Evolutionary conservation across 2,113 vertebrate genomes (phyloP), one percentile per base, ranked within the genome.

Genomic region (Malurus melanocephalus): DNA sequence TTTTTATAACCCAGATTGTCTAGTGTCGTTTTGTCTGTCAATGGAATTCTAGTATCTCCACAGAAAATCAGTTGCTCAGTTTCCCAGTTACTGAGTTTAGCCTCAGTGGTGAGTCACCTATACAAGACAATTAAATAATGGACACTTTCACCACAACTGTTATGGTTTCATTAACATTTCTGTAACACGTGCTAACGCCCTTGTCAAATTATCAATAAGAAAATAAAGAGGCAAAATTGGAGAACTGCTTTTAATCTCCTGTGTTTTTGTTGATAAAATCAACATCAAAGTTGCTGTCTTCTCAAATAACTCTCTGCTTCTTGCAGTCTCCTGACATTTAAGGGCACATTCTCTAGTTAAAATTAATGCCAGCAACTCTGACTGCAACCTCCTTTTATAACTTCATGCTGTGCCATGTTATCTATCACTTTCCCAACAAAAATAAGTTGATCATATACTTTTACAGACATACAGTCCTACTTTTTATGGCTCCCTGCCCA

Each of bases 341-440:
- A 96, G 92, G 93, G 80, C 86, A 93, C 88, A 94, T 93, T 90
- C 86, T 56, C 59, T 27, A 69, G 73, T 94, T 90, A 92, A 94
- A 94, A 93, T 94, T 89, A 85, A 91, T 81, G 89, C 94, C 89
- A 93, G 90, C 80, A 95, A 87, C 8, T n/a, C 91, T 94, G 93
- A 94, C 92, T 93, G 89, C 91, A 94, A 87, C 56, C 52, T 95
- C 90, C 61, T 83, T 93, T 96, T 95, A 92, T 94, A 95, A 93
- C 94, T 92, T 76, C 55, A 76, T 79, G n/a, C 55, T 87, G 71
- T 76, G 91, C 84, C 55, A 79, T 26, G 57, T 86, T 85, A 94
- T 94, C 92, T 93, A 88, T 83, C 69, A 81, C 80, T 89, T 91
- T 81, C 62, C 61, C 69, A 76, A 87, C 86, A 75, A 87, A 93